Percentiles rank a stretch among this genome's conserved stretches.
Conservation (phyloP, 2,113 vertebrate species). For the Poicephalus gulielmi region DNA sequence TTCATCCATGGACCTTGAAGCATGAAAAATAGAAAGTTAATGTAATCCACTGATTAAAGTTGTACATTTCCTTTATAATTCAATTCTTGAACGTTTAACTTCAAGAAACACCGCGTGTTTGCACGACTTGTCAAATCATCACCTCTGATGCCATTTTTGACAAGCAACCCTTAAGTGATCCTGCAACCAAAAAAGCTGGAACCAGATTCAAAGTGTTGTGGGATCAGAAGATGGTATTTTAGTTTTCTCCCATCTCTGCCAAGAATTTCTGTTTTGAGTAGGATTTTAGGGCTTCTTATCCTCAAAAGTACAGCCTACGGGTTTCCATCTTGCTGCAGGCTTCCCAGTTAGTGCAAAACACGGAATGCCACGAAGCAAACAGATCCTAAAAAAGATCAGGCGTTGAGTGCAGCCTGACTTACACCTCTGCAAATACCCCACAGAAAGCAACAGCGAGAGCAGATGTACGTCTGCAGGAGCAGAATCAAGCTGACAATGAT, state of each 20-base stretch:
- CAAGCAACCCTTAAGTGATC: not conserved
- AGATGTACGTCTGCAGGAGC: not conserved
- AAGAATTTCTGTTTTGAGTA: not conserved
- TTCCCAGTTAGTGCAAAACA: not conserved
- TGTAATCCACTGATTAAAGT: not conserved
- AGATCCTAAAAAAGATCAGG: not conserved
- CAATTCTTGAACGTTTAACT: not conserved
- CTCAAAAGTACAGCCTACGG: not conserved
- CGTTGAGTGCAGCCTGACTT: not conserved
- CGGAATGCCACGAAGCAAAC: not conserved
- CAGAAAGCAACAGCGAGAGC: not conserved
- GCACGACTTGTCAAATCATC: not conserved
- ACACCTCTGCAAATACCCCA: not conserved
- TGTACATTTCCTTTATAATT: not conserved
- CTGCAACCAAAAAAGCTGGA: not conserved
- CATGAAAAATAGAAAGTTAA: conserved; percentile 27
- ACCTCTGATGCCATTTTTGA: not conserved
- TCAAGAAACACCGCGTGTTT: not conserved
- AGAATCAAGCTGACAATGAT: not conserved
- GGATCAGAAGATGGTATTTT: not conserved
- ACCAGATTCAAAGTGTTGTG: not conserved
- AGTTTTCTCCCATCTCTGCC: not conserved
- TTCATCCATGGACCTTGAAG: conserved; percentile 93
- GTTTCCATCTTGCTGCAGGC: not conserved
- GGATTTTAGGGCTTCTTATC: not conserved